A percentile compares a stretch with the other conserved stretches of the same genome.
Conservation (phyloP, 1,140 invertebrate species). For the Drosophila leontia region DNA sequence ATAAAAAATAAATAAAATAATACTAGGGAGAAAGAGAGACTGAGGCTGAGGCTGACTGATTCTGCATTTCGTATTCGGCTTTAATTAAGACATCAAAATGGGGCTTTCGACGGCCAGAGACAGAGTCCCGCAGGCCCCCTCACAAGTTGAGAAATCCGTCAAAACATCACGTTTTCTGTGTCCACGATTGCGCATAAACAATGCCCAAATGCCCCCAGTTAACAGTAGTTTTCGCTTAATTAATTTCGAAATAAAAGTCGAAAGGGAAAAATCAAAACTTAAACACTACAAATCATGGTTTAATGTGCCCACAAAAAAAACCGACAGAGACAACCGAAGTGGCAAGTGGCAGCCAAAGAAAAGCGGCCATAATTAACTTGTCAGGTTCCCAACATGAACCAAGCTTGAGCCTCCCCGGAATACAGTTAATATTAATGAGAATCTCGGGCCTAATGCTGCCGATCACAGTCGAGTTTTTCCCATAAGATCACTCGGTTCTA, state of each 20-base stretch:
- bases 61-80: slow-evolving; percentile 56
- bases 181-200: slow-evolving; percentile 51
- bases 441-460: slow-evolving; percentile 11
- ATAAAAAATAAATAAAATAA: slow-evolving; percentile 16
- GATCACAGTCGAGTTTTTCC: slow-evolving; percentile 18
- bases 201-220: slow-evolving; percentile 49
- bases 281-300: slow-evolving; percentile 71
- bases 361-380: slow-evolving; percentile 65
- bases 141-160: slow-evolving; percentile 57
- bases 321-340: slow-evolving; percentile 24
- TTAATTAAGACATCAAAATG: slow-evolving; percentile 73
- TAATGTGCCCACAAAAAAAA: slow-evolving; percentile 54
- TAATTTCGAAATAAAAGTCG: slow-evolving; percentile 65
- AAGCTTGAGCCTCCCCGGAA: slow-evolving; percentile 5
- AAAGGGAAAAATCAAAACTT: slow-evolving; percentile 59
- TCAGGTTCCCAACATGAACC: slow-evolving; percentile 52
- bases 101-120: slow-evolving; percentile 28
- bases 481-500: slow-evolving; percentile 7
- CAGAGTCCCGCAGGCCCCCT: slow-evolving; percentile 23
- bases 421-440: slow-evolving; percentile 31
- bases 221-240: slow-evolving; percentile 78
- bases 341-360: slow-evolving; percentile 37
- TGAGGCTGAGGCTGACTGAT: slow-evolving; percentile 15
- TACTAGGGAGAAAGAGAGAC: not conserved
- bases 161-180: slow-evolving; percentile 71